Evolutionary conservation across 2,888 invertebrate species (phyloP).

Genomic region (Eulithis prunata): DNA sequence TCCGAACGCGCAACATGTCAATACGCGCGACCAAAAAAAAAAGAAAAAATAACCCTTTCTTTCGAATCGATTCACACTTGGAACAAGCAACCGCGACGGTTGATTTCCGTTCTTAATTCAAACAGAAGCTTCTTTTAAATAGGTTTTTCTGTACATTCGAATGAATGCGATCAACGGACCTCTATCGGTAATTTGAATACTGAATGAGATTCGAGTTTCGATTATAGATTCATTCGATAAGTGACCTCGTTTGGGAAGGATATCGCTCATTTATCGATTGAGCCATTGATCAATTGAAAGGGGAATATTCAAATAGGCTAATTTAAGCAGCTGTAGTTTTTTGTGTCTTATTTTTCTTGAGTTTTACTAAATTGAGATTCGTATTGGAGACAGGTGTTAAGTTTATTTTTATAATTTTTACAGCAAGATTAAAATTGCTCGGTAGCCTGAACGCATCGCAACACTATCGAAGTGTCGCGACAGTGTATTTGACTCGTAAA

Average conservation of each 20-base stretch:
- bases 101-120: conserved; percentile 83
- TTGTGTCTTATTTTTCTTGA: conserved; percentile 38
- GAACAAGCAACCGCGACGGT: conserved; percentile 78
- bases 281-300: conserved; percentile 59
- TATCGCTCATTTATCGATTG: conserved; percentile 80
- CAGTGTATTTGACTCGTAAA: conserved; percentile 53
- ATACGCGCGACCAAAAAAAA: conserved; percentile 58
- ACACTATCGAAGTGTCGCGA: conserved; percentile 26
- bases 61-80: conserved; percentile 83
- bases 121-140: conserved; percentile 73
- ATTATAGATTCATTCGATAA: conserved; percentile 83
- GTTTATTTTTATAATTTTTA: conserved; percentile 25
- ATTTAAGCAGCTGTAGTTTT: conserved; percentile 33
- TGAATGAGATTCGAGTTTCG: conserved; percentile 76
- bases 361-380: conserved; percentile 15
- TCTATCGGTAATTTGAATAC: conserved; percentile 77
- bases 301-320: conserved; percentile 34
- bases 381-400: conserved; percentile 25
- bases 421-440: conserved; percentile 21
- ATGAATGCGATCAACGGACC: conserved; percentile 68
- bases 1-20: conserved; percentile 69
- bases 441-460: conserved; percentile 23
- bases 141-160: conserved; percentile 67
- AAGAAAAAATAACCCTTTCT: conserved; percentile 66
- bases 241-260: conserved; percentile 79